Percentiles rank a stretch among this genome's conserved stretches.
Conservation (phyloP, 2,888 invertebrate genomes). For the Ormyrus thymus region DNA sequence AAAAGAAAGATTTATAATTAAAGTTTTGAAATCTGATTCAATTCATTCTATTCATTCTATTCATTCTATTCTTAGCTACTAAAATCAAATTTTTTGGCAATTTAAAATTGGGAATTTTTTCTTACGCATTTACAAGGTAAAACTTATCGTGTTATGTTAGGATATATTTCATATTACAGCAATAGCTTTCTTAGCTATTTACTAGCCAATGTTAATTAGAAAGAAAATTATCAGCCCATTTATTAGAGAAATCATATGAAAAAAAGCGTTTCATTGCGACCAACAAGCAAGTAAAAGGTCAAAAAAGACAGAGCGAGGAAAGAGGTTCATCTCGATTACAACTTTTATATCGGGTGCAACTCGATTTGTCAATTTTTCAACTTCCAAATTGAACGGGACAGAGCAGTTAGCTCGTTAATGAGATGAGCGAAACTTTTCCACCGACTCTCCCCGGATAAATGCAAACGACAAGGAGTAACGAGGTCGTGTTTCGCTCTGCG, state of each 20-base stretch:
- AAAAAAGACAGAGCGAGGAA: neutral
- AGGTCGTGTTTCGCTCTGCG: neutral
- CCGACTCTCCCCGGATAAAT: constrained; percentile 52
- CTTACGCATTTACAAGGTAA: no score
- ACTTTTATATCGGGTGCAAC: constrained; percentile 60
- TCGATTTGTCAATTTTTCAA: constrained; percentile 63
- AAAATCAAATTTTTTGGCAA: no score
- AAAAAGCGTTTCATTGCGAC: neutral
- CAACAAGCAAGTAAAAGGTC: neutral
- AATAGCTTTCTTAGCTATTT: no score
- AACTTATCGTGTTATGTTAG: no score
- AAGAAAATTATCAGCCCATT: no score
- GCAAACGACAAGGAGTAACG: constrained; percentile 60
- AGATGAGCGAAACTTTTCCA: constrained; percentile 63
- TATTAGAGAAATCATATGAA: constrained; percentile 20
- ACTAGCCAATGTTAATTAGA: no score
- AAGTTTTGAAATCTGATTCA: no score
- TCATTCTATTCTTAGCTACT: no score
- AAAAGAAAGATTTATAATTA: no score
- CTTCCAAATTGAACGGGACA: constrained; percentile 61
- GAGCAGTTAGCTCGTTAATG: constrained; percentile 63
- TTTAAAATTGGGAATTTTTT: no score
- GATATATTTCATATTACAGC: no score
- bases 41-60: no score
- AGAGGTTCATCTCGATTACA: constrained; percentile 53